Conservation (phyloP, 2,797 vertebrate genomes). For the Etheostoma perlongum region DNA sequence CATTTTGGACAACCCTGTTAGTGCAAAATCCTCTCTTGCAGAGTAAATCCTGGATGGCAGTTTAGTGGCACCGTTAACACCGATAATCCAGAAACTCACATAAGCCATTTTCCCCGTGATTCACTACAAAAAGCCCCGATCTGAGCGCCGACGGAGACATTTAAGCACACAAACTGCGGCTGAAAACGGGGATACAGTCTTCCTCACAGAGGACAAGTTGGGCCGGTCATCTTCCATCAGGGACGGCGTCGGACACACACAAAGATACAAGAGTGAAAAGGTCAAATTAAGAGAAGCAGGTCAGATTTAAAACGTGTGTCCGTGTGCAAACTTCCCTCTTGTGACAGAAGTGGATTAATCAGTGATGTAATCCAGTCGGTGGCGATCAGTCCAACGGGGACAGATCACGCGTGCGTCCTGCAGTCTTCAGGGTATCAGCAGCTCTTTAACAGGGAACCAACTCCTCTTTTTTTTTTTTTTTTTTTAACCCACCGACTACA, state of each 20-base stretch:
- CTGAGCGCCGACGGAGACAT: conserved; percentile 46
- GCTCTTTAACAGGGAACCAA: conserved; percentile 18
- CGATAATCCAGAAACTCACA: conserved; percentile 60
- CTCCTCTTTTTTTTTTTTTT: not conserved
- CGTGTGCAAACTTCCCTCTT: conserved; percentile 62
- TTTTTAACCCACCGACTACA: not conserved
- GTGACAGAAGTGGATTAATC: conserved; percentile 26
- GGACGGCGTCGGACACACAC: conserved; percentile 29
- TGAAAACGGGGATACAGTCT: conserved; percentile 41
- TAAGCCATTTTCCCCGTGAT: conserved; percentile 46
- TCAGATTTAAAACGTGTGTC: conserved; percentile 27
- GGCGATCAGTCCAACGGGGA: conserved; percentile 1
- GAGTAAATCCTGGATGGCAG: conserved; percentile 51
- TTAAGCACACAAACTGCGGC: conserved; percentile 27
- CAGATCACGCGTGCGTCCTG: not conserved
- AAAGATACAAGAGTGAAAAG: not conserved
- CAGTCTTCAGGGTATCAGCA: conserved; percentile 24
- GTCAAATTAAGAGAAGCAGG: conserved; percentile 32
- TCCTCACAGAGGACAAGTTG: conserved; percentile 83
- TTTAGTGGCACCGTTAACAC: conserved; percentile 65
- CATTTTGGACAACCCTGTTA: conserved; percentile 62
- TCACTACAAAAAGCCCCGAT: conserved; percentile 44
- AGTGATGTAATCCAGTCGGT: conserved; percentile 16
- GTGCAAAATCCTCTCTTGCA: conserved; percentile 70
- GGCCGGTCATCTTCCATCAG: conserved; percentile 29